Conservation (phyloP, 1,140 invertebrate species). For the Aphidius ervi region DNA sequence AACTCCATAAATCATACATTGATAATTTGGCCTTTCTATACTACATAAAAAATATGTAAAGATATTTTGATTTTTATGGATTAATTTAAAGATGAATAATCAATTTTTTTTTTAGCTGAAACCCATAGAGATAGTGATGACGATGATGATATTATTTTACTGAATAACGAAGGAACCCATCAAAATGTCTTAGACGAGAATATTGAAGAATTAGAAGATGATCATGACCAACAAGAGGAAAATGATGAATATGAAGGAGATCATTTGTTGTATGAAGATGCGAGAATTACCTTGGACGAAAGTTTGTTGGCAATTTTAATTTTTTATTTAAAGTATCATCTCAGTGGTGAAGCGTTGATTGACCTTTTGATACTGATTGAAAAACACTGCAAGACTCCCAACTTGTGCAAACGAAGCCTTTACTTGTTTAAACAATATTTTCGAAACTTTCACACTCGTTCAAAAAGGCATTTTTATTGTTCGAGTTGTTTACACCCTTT, state of each 20-base stretch:
- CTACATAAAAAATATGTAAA: no score
- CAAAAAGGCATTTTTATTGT: slow-evolving; percentile 18
- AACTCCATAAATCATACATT: no score
- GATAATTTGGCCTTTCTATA: no score
- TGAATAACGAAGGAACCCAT: no score
- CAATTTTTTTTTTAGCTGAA: no score
- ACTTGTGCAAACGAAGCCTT: slow-evolving; percentile 9
- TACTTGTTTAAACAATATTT: slow-evolving; percentile 20
- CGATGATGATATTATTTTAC: no score
- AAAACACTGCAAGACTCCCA: slow-evolving; percentile 5
- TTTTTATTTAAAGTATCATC: slow-evolving; percentile 9
- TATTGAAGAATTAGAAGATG: no score
- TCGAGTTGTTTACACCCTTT: slow-evolving; percentile 10
- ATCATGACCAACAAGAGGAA: no score
- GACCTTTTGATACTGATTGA: slow-evolving; percentile 6
- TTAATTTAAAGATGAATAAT: no score
- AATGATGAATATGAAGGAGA: not conserved
- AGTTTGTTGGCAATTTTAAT: slow-evolving; percentile 15
- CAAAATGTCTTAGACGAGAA: no score
- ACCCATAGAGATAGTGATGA: no score
- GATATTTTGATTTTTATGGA: no score
- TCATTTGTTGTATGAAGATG: slow-evolving; percentile 15
- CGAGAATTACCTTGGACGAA: slow-evolving; percentile 12
- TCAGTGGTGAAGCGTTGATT: slow-evolving; percentile 11
- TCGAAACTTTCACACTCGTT: not conserved